phyloP scores from a whole-genome alignment of 1,140 invertebrate genomes.

The Drosophila carrolli region DNA sequence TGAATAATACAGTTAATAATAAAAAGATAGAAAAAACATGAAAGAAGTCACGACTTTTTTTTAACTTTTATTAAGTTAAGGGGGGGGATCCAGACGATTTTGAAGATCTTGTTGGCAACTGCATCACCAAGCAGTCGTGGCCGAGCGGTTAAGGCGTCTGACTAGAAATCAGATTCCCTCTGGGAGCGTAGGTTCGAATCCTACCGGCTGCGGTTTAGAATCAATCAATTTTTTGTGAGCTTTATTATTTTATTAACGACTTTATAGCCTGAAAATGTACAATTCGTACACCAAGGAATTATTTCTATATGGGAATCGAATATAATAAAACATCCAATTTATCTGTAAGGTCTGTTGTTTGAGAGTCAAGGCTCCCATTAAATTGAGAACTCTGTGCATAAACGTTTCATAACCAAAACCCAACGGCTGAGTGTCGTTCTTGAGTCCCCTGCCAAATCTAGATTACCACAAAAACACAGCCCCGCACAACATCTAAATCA shows the following conservation, averaged over 20 bases:
- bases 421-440: not conserved
- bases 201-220: conserved; percentile 92
- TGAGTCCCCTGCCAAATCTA: not conserved
- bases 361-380: not conserved
- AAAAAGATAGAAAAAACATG: too few species aligned
- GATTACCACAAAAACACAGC: conserved; percentile 4
- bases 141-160: conserved; percentile 94
- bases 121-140: conserved; percentile 88
- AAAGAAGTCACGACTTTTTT: not conserved
- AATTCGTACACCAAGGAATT: too few species aligned
- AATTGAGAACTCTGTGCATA: not conserved
- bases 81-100: not conserved
- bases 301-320: too few species aligned
- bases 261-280: too few species aligned
- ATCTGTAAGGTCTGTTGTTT: too few species aligned
- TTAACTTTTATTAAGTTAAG: too few species aligned
- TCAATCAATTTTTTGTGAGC: not conserved
- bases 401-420: not conserved
- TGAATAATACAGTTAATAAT: too few species aligned
- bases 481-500: conserved; percentile 3
- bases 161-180: conserved; percentile 94
- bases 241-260: too few species aligned
- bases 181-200: conserved; percentile 94
- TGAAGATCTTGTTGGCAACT: not conserved
- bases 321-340: too few species aligned